Conservation (phyloP, 2,113 vertebrate genomes). For the Leucopternis melanops region DNA sequence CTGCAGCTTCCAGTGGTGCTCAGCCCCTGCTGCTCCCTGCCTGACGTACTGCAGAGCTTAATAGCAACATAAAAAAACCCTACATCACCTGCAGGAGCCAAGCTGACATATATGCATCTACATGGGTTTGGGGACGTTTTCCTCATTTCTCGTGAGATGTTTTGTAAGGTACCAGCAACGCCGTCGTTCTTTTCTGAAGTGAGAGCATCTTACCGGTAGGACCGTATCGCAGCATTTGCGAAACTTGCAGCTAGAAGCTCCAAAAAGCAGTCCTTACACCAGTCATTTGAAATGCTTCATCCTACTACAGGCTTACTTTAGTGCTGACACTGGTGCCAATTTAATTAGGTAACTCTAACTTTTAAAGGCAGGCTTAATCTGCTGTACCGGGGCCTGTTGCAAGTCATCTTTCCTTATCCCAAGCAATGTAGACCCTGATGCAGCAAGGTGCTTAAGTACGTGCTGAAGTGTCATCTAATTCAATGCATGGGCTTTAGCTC, state of each 20-base stretch:
- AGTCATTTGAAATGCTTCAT: not conserved
- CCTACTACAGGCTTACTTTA: not conserved
- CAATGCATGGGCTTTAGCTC: not conserved
- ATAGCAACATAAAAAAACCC: not conserved
- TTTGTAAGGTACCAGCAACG: not conserved
- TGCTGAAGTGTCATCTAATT: not conserved
- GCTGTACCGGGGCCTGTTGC: not conserved
- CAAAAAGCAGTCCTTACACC: not conserved
- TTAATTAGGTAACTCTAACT: not conserved
- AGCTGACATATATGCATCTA: not conserved
- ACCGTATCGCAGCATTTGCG: not conserved
- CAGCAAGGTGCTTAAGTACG: not conserved
- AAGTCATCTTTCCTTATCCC: not conserved
- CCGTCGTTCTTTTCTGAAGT: fast-evolving
- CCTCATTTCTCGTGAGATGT: not conserved
- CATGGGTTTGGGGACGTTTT: not conserved
- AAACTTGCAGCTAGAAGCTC: not conserved
- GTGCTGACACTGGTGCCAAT: not conserved
- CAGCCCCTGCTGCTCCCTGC: not conserved
- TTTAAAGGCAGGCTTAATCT: not conserved
- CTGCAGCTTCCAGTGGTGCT: not conserved
- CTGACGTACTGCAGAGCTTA: not conserved
- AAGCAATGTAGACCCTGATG: not conserved
- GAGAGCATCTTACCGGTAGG: not conserved
- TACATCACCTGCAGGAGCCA: not conserved